These are phyloP conservation scores for Drosophila austrosaltans DNA, from an alignment of 2,888 invertebrate genomes.

Conservation along the genomic window DNA sequence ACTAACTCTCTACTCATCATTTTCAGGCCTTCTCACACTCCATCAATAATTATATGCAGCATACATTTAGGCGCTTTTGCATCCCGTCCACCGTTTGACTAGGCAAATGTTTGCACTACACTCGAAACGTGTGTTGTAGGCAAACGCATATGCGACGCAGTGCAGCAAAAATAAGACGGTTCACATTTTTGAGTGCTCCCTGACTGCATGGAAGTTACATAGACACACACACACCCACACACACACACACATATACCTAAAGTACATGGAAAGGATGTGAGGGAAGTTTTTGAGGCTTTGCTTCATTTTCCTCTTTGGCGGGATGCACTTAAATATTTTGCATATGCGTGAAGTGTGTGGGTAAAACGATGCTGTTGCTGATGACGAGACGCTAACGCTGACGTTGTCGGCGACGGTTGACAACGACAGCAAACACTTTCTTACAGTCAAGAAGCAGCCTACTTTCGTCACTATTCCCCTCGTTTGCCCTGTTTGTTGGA, in stretches of 20 bases:
- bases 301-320: constrained; percentile 66
- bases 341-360: constrained; percentile 68
- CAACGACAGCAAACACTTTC: constrained; percentile 56
- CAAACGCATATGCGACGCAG: constrained; percentile 20
- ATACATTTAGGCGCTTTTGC: constrained; percentile 61
- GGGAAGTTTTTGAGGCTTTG: constrained; percentile 60
- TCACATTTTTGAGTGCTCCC: constrained; percentile 70
- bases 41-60: constrained; percentile 78
- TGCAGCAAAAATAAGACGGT: constrained; percentile 63
- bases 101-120: constrained; percentile 74
- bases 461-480: constrained; percentile 16
- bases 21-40: constrained; percentile 58
- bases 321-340: constrained; percentile 75
- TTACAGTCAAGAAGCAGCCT: constrained; percentile 41
- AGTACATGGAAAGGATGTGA: neutral
- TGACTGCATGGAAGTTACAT: constrained; percentile 21
- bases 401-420: constrained; percentile 31
- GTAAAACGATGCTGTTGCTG: neutral
- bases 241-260: no score
- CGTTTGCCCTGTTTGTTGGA: neutral
- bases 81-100: constrained; percentile 56
- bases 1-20: constrained; percentile 49
- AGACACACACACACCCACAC: neutral
- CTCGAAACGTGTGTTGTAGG: constrained; percentile 58
- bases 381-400: neutral